These are phyloP conservation scores for Columbina picui DNA, from an alignment of 2,113 vertebrate genomes.

Conservation along the genomic window DNA sequence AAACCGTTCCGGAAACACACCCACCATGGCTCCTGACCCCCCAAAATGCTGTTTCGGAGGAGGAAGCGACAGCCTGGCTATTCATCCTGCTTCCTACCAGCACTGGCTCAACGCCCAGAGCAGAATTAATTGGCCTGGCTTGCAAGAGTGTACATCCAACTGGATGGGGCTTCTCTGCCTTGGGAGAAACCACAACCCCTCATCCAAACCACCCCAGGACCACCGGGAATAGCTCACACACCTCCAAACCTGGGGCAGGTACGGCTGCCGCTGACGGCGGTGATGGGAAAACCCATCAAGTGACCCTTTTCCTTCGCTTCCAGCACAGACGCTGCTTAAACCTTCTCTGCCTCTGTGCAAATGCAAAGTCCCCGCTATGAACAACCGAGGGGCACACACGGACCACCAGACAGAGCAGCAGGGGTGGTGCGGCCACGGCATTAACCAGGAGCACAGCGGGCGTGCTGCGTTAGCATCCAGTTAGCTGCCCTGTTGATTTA, in stretches of 20 bases:
- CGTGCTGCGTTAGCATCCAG: fast-evolving
- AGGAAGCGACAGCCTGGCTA: background rate
- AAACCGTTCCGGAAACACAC: background rate
- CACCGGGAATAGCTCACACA: background rate
- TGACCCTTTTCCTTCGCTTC: background rate
- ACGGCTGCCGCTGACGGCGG: background rate
- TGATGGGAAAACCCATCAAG: background rate
- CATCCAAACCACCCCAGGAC: background rate
- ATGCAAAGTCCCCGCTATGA: fast-evolving
- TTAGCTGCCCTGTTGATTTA: background rate
- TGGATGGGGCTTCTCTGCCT: background rate
- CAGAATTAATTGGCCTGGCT: background rate
- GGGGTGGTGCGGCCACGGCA: fast-evolving
- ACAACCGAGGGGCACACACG: background rate
- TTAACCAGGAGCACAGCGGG: background rate
- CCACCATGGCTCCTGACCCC: background rate
- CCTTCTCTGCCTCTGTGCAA: background rate
- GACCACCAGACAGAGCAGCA: background rate
- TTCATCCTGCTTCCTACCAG: conserved; percentile 13
- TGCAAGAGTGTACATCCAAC: background rate
- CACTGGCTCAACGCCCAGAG: conserved; percentile 5
- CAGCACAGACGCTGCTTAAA: background rate
- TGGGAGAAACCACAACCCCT: background rate
- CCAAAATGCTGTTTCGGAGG: background rate
- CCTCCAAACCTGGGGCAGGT: background rate